phyloP scores from a whole-genome alignment of 2,113 vertebrate species.

The Miniopterus natalensis region DNA sequence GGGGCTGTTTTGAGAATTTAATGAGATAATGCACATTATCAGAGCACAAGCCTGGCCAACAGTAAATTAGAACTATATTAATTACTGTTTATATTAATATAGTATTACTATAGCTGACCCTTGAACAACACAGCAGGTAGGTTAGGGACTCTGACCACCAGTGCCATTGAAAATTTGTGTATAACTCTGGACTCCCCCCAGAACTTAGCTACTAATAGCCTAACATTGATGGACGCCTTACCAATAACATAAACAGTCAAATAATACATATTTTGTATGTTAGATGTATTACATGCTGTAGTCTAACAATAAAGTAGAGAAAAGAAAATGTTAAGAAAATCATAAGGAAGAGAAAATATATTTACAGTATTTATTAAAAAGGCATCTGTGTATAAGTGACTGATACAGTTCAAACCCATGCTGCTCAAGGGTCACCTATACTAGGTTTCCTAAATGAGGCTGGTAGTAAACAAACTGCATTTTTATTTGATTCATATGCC shows the following conservation, averaged over 20 bases:
- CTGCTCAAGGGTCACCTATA: background rate
- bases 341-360: background rate
- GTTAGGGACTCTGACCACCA: background rate
- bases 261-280: background rate
- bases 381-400: background rate
- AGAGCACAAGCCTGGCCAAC: background rate
- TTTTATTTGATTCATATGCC: slow-evolving; percentile 2
- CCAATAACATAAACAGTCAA: background rate
- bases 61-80: background rate
- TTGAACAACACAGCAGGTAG: background rate
- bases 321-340: background rate
- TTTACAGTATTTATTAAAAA: background rate
- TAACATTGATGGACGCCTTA: background rate
- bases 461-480: background rate
- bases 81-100: background rate
- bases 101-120: background rate
- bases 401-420: background rate
- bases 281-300: background rate
- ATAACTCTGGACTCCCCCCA: background rate
- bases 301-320: background rate
- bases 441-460: background rate
- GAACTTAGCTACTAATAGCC: background rate
- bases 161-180: background rate
- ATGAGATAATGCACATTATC: background rate
- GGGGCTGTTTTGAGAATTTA: background rate